phyloP scores from a whole-genome alignment of 2,113 vertebrate genomes.

The Notarius quadriscutis region DNA sequence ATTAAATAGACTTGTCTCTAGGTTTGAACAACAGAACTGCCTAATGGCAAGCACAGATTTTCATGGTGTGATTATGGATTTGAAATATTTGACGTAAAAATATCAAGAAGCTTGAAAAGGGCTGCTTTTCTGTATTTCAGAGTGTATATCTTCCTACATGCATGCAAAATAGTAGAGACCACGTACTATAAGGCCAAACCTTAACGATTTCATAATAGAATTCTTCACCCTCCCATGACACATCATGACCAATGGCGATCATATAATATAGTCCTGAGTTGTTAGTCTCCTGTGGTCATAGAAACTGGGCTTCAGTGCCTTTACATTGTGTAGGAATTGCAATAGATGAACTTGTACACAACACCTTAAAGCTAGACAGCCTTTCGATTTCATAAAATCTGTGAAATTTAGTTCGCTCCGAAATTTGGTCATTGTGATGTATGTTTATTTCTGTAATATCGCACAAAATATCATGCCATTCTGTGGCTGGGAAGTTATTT shows the following conservation, averaged over 20 bases:
- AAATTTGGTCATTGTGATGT: no score
- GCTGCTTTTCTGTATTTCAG: background rate
- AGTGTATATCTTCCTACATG: background rate
- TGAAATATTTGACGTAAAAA: background rate
- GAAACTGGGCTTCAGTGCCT: background rate
- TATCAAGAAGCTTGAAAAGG: background rate
- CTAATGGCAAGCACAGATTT: no score
- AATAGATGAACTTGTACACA: background rate
- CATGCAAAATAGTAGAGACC: background rate
- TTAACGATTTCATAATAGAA: background rate
- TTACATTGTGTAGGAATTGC: background rate
- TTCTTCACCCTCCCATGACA: background rate
- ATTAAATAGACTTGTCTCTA: no score
- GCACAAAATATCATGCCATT: no score
- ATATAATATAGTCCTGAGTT: background rate
- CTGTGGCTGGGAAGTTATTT: no score
- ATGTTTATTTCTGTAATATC: no score
- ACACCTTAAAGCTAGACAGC: background rate
- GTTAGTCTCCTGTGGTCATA: background rate
- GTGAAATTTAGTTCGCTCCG: no score
- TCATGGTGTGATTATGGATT: no score
- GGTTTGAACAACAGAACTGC: no score
- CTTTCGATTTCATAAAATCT: no score
- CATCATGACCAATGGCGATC: background rate
- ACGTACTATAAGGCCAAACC: background rate